A percentile compares a stretch with the other conserved stretches of the same genome.
Evolutionary conservation across 2,113 vertebrate species (phyloP).

Genomic region (Numenius arquata): DNA sequence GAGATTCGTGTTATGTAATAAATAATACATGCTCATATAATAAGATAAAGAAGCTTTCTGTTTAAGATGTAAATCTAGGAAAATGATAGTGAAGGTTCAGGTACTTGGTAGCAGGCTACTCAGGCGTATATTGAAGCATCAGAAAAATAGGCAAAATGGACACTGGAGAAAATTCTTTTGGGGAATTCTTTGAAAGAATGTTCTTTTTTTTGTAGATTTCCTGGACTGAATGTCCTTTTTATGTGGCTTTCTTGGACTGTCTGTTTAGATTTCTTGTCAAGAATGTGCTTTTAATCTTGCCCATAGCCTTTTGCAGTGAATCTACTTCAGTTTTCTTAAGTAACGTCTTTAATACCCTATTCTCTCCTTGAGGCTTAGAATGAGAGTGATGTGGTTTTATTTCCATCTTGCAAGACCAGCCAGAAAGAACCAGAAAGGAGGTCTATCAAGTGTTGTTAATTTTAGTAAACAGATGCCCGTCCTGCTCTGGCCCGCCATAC

Average conservation of each 20-base stretch:
- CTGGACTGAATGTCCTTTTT: neutral
- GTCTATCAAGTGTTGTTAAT: neutral
- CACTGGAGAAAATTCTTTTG: neutral
- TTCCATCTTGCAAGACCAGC: neutral
- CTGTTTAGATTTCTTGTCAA: neutral
- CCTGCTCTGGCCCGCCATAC: neutral
- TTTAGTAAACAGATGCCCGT: neutral
- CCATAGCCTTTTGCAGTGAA: neutral
- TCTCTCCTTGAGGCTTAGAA: neutral
- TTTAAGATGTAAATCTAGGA: neutral
- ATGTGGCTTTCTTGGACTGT: neutral
- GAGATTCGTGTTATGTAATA: neutral
- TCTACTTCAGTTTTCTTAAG: neutral
- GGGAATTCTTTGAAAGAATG: neutral
- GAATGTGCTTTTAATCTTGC: neutral
- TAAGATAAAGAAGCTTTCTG: neutral
- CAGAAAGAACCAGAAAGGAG: neutral
- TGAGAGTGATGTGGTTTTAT: neutral
- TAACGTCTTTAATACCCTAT: neutral
- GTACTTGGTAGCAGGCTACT: neutral
- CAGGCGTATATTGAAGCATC: neutral
- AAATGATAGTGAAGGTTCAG: neutral
- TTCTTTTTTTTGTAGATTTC: neutral
- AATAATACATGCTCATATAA: neutral
- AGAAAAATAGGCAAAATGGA: neutral